A percentile compares a stretch with the other conserved stretches of the same genome.
Conservation (phyloP, 2,113 vertebrate species). For the Forbesichthys papilliferus region DNA sequence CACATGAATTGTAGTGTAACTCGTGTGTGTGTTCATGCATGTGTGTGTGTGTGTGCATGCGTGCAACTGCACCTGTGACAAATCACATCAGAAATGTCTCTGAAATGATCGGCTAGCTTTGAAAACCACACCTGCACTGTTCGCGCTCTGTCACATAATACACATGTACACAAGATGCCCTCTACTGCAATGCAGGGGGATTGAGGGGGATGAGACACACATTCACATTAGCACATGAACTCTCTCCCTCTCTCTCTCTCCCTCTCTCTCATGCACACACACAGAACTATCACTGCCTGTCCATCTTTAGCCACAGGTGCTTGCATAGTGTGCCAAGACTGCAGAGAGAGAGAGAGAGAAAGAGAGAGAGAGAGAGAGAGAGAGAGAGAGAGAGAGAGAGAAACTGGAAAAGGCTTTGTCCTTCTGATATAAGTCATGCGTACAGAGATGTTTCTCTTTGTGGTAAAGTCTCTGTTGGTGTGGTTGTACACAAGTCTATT, state of each 20-base stretch:
- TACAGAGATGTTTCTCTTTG: background rate
- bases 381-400: background rate
- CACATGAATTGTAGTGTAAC: background rate
- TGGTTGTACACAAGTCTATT: background rate
- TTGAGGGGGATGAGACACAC: conserved; percentile 4
- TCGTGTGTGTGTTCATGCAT: background rate
- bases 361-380: background rate
- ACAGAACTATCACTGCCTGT: conserved; percentile 26
- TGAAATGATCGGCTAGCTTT: no score
- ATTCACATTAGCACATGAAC: background rate
- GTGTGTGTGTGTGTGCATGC: no score
- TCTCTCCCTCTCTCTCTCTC: background rate
- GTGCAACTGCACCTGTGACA: no score
- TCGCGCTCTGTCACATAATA: background rate
- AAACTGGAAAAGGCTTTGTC: conserved; percentile 17
- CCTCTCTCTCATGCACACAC: conserved; percentile 1
- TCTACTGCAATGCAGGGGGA: conserved; percentile 56
- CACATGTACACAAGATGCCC: conserved; percentile 6
- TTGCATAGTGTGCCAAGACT: conserved; percentile 33
- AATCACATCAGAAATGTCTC: no score
- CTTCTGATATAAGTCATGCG: conserved; percentile 24
- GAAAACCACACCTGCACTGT: no score
- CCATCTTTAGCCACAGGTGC: conserved; percentile 42
- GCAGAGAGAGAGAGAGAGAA: conserved; percentile 18
- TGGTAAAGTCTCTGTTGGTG: background rate